Conservation (phyloP, 2,113 vertebrate species). For the Dipodomys merriami region DNA sequence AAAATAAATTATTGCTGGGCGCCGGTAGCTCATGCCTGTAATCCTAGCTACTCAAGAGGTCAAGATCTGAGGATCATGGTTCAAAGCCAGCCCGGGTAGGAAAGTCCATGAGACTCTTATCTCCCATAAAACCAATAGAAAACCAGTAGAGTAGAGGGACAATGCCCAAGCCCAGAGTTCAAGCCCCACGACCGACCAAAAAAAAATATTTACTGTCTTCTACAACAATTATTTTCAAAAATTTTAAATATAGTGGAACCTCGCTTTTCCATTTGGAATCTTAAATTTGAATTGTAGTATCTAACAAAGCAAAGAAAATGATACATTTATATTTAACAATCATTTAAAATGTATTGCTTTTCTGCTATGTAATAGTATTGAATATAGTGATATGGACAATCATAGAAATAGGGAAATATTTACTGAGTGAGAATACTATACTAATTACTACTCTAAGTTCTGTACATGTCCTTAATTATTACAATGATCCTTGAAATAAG, state of each 20-base stretch:
- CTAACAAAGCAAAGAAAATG: constrained; percentile 23
- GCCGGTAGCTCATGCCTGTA: no score
- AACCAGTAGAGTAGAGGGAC: no score
- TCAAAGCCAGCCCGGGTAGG: no score
- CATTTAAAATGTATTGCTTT: constrained; percentile 11
- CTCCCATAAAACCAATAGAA: no score
- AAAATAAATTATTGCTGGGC: neutral
- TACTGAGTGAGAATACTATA: neutral
- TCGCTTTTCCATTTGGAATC: constrained; percentile 27
- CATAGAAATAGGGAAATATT: neutral
- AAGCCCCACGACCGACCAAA: no score
- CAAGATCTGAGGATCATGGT: no score
- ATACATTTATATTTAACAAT: neutral
- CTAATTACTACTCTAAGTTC: neutral
- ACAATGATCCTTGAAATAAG: neutral
- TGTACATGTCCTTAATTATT: neutral
- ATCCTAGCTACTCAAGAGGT: no score
- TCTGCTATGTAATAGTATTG: neutral
- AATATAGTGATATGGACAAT: neutral
- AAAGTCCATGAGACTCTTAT: no score
- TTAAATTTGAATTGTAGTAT: constrained; percentile 19
- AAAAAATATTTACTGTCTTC: neutral
- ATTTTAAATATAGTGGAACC: neutral
- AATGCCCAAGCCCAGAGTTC: no score
- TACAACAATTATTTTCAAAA: neutral